These are phyloP conservation scores for Caloenas nicobarica DNA, from an alignment of 2,113 vertebrate species.

Conservation along the genomic window DNA sequence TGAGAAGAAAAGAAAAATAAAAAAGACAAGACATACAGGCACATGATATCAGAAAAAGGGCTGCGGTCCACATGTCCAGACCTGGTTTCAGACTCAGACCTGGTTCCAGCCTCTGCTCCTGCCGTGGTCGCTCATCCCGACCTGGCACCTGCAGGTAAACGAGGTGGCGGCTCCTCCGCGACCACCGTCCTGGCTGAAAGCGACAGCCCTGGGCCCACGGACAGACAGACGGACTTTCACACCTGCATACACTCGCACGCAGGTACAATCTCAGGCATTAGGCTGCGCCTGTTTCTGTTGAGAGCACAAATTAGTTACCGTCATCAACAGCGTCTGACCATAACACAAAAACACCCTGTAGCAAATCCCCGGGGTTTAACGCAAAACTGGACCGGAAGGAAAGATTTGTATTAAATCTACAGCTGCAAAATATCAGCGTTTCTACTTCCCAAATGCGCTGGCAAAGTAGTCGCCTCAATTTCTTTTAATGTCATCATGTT, in stretches of 20 bases:
- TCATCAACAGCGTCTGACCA: background rate
- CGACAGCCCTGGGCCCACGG: background rate
- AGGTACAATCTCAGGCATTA: background rate
- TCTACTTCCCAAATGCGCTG: background rate
- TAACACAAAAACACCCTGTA: background rate
- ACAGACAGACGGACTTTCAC: fast-evolving
- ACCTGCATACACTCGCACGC: fast-evolving
- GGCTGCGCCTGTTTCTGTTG: background rate
- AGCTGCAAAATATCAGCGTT: background rate
- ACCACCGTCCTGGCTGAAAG: background rate
- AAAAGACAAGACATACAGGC: background rate
- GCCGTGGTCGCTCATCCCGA: fast-evolving
- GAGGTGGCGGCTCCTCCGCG: fast-evolving
- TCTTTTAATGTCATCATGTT: background rate
- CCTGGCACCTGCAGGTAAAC: fast-evolving
- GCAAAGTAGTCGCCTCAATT: background rate
- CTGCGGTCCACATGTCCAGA: background rate
- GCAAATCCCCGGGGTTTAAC: background rate
- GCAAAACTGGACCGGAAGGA: background rate
- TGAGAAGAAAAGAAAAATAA: background rate
- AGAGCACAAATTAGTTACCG: fast-evolving
- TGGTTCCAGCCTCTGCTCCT: background rate
- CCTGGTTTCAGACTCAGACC: background rate
- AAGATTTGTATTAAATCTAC: background rate
- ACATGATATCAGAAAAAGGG: background rate